Evolutionary conservation across 2,888 invertebrate species (phyloP).

Genomic region (Ichneumon xanthorius): DNA sequence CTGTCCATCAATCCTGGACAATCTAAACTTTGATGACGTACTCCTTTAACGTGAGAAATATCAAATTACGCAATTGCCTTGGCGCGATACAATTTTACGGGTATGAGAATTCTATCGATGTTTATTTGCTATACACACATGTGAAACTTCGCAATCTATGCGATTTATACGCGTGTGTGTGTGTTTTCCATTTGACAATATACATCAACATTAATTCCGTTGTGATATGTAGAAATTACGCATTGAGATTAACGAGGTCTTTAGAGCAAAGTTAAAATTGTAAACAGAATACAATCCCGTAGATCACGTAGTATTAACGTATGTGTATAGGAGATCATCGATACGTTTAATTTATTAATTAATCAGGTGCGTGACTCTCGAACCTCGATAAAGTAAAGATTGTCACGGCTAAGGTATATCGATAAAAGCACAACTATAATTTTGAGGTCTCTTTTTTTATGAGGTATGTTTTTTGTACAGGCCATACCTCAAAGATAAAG

Average conservation of each 20-base stretch:
- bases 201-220: slow-evolving; percentile 46
- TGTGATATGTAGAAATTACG: slow-evolving; percentile 57
- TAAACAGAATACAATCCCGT: slow-evolving; percentile 26
- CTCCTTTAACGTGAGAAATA: slow-evolving; percentile 29
- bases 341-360: slow-evolving; percentile 36
- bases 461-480: neutral
- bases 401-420: slow-evolving; percentile 1
- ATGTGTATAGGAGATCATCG: slow-evolving; percentile 50
- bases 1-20: slow-evolving; percentile 36
- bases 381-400: neutral
- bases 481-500: neutral
- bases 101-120: slow-evolving; percentile 56
- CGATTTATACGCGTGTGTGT: slow-evolving; percentile 15
- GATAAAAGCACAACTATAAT: neutral
- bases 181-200: slow-evolving; percentile 47
- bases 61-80: slow-evolving; percentile 42
- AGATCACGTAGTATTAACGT: slow-evolving; percentile 27
- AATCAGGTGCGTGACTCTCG: slow-evolving; percentile 12
- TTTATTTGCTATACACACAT: slow-evolving; percentile 38
- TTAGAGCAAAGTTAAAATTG: slow-evolving; percentile 26
- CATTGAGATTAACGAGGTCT: slow-evolving; percentile 51
- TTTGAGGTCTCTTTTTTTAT: neutral
- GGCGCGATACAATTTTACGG: slow-evolving; percentile 64
- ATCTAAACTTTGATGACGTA: slow-evolving; percentile 37
- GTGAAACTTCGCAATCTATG: neutral